Percentiles rank a stretch among this genome's conserved stretches.
These are phyloP conservation scores for Acromyrmex heyeri DNA, from an alignment of 1,140 invertebrate genomes.

Conservation along the genomic window DNA sequence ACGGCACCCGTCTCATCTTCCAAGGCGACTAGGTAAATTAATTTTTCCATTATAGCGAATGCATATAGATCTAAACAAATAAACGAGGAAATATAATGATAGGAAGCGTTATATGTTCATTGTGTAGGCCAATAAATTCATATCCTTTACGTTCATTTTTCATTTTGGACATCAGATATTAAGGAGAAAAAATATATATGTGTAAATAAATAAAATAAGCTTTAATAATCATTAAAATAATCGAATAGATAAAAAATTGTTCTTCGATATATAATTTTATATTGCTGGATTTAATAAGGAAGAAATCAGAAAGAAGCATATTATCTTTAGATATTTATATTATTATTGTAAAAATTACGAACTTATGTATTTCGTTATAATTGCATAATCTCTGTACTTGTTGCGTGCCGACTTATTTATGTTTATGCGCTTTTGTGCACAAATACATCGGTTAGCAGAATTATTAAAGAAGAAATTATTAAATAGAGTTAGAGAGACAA, in stretches of 20 bases:
- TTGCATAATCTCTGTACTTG: slow-evolving; percentile 10
- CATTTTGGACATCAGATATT: background rate
- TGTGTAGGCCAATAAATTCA: slow-evolving; percentile 11
- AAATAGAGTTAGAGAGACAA: slow-evolving; percentile 10
- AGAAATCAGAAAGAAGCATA: slow-evolving; percentile 13
- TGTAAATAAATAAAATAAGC: background rate
- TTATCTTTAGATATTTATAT: slow-evolving; percentile 4
- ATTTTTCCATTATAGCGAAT: slow-evolving; percentile 81
- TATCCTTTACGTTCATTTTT: slow-evolving; percentile 6
- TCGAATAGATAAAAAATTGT: background rate
- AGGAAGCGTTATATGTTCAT: background rate
- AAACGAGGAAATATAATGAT: background rate
- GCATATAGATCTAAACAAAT: slow-evolving; percentile 79
- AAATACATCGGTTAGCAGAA: slow-evolving; percentile 8
- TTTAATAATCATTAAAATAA: slow-evolving; percentile 32
- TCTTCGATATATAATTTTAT: slow-evolving; percentile 17
- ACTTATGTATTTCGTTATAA: background rate
- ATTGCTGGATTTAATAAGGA: slow-evolving; percentile 3
- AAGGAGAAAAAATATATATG: background rate
- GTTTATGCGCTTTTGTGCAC: slow-evolving; percentile 7
- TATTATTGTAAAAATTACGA: background rate
- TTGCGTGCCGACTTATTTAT: slow-evolving; percentile 25
- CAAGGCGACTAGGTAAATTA: slow-evolving; percentile 87
- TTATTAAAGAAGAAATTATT: background rate
- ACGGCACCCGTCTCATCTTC: slow-evolving; percentile 87